Evolutionary conservation across 2,888 invertebrate species (phyloP), one percentile per base, ranked within the genome.

Genomic region (Patella ulyssiponensis): DNA sequence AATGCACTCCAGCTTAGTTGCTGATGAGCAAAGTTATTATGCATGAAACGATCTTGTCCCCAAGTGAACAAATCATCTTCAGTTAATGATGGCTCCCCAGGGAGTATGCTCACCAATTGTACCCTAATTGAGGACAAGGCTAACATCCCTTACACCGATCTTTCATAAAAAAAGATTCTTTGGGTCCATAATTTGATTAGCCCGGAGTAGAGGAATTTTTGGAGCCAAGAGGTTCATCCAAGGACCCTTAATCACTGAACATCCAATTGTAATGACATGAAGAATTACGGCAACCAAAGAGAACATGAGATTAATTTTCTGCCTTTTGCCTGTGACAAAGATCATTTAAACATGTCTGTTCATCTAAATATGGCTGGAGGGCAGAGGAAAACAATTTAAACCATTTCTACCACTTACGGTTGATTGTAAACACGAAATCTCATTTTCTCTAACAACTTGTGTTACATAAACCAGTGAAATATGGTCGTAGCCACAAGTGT

Each of bases 281-380:
- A 64, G 64, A 64, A 64, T 64, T 64, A 64, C 64, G 23, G 64
- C 23, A 64, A 64, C 64, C 64, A 64, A 64, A 23, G 64, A 64
- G 64, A 64, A 64, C 64, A 64, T 64, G 64, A 64, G 64, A 64
- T 64, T 64, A 64, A 64, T 64, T 64, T 64, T 64, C 64, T 23
- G 64, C 64, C 23, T 64, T 64, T 64, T 64, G 64, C 64, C 64
- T 64, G 64, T 20, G 23, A 64, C 64, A 64, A 64, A 23, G 64
- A 64, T 64, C 64, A 64, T 64, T 64, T 23, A 64, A 64, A 64
- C 64, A 64, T 23, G 64, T 64, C 64, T 64, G 64, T 23, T 64
- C 64, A 23, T 64, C 23, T 64, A 23, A 64, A 64, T 23, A 64
- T 20, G 20, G 23, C 64, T 23, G 23, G 64, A 64, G 64, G 64